Percentiles rank a stretch among this genome's conserved stretches.
Conservation (phyloP, 2,113 vertebrate genomes). For the Phrynosoma platyrhinos region DNA sequence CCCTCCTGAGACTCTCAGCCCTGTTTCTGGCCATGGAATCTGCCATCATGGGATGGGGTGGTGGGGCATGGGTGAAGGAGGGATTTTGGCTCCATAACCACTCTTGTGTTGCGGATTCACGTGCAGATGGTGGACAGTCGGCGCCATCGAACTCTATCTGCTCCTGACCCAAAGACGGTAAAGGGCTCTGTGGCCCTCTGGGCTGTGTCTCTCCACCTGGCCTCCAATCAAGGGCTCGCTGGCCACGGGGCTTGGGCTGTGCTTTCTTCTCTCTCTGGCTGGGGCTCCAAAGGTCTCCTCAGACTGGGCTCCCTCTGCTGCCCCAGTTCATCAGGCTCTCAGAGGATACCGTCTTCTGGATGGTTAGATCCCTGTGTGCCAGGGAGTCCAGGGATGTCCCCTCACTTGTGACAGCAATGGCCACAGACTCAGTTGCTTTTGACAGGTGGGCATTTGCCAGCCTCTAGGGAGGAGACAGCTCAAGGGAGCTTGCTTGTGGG, state of each 20-base stretch:
- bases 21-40: not conserved
- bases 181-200: conserved; percentile 37
- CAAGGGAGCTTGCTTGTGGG: too few species aligned
- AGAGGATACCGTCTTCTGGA: too few species aligned
- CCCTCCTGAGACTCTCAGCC: not conserved
- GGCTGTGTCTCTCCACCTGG: not conserved
- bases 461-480: too few species aligned
- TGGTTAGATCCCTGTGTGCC: too few species aligned
- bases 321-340: not conserved
- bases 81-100: conserved; percentile 27
- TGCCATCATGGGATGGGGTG: fast-evolving
- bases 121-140: conserved; percentile 79
- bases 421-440: too few species aligned
- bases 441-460: too few species aligned
- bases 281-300: not conserved
- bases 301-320: too few species aligned
- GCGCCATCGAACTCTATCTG: conserved; percentile 73
- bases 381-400: too few species aligned
- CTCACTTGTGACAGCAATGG: too few species aligned
- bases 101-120: conserved; percentile 75
- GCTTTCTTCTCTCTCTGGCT: not conserved
- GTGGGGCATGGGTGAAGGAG: fast-evolving
- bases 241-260: too few species aligned
- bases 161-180: conserved; percentile 73
- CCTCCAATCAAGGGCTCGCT: not conserved